These are phyloP conservation scores for Anhinga anhinga DNA, from an alignment of 2,113 vertebrate species.

Conservation along the genomic window DNA sequence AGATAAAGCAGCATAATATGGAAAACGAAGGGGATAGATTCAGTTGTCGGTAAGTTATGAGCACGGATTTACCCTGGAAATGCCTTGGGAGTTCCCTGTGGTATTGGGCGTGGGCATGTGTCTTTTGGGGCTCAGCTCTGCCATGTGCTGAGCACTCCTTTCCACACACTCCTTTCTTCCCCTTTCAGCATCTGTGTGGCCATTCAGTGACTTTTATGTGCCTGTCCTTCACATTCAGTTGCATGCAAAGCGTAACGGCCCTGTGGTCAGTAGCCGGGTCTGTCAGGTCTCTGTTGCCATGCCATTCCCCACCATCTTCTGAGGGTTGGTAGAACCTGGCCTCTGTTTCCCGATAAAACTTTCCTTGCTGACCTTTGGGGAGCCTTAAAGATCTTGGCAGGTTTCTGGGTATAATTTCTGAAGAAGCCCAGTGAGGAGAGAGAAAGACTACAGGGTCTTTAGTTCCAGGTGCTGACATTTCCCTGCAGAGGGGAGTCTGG, in stretches of 20 bases:
- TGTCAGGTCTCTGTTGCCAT: neutral
- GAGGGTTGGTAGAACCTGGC: neutral
- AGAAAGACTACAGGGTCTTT: neutral
- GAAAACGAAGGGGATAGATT: neutral
- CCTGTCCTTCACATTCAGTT: neutral
- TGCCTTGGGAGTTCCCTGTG: neutral
- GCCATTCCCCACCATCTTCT: neutral
- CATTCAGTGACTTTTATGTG: neutral
- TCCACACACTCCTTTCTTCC: neutral
- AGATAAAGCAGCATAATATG: neutral
- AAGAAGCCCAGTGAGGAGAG: neutral
- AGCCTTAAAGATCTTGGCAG: neutral
- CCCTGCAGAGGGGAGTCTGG: neutral
- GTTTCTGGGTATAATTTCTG: neutral
- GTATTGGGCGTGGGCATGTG: neutral
- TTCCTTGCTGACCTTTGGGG: neutral
- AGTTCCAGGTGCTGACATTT: neutral
- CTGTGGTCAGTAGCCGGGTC: neutral
- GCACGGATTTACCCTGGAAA: neutral
- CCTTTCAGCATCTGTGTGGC: neutral
- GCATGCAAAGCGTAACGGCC: neutral
- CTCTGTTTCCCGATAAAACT: neutral
- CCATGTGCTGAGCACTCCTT: neutral
- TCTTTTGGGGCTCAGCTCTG: neutral
- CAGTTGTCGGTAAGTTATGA: rapidly evolving